Percentiles rank a stretch among this genome's conserved stretches.
Evolutionary conservation across 2,113 vertebrate species (phyloP).

Genomic region (Mobula hypostoma): DNA sequence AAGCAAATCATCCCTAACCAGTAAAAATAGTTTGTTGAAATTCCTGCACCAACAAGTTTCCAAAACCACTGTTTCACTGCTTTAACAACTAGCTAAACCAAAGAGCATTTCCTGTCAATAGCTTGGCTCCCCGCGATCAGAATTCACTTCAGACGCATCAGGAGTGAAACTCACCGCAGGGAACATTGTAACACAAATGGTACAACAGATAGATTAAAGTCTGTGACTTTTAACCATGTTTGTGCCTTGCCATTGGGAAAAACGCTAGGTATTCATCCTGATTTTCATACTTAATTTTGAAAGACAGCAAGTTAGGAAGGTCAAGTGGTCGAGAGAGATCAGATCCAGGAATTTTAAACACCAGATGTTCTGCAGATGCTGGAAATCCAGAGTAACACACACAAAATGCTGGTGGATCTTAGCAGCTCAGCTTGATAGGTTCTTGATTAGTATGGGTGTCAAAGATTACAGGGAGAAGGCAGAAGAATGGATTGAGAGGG

Average conservation of each 20-base stretch:
- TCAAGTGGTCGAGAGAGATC: neutral
- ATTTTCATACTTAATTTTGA: neutral
- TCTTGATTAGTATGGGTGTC: too few species aligned
- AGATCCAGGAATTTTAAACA: neutral
- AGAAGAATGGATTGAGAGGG: too few species aligned
- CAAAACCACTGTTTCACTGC: neutral
- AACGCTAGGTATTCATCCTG: neutral
- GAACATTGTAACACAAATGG: neutral
- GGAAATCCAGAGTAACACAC: too few species aligned
- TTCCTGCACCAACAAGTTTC: neutral
- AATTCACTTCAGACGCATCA: neutral
- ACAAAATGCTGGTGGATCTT: too few species aligned
- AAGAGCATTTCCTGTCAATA: neutral
- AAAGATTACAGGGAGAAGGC: too few species aligned
- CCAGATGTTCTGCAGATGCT: too few species aligned
- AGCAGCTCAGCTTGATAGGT: too few species aligned
- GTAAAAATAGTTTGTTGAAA: neutral
- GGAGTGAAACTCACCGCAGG: neutral
- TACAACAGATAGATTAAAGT: neutral
- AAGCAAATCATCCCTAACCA: neutral
- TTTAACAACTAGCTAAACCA: neutral
- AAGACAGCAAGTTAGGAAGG: neutral
- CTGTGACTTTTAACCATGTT: neutral
- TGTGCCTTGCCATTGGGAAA: neutral
- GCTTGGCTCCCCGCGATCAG: neutral